These are phyloP conservation scores for Dendrocincla tyrannina DNA, from an alignment of 2,797 vertebrate genomes.

Conservation along the genomic window DNA sequence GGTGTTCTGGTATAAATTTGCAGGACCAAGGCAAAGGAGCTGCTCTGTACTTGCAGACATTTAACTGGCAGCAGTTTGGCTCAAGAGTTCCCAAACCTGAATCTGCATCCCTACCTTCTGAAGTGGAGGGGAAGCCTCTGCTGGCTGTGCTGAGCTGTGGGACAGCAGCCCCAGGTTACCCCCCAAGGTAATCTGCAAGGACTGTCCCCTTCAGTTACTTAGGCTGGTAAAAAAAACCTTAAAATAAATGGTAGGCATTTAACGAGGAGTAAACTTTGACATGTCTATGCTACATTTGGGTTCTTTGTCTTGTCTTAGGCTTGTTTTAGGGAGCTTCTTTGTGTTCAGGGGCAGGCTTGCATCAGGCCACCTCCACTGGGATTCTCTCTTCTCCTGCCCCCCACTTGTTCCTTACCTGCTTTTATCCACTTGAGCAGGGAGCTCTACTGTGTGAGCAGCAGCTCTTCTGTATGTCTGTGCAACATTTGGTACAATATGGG, in stretches of 20 bases:
- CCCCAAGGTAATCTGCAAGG: fast-evolving
- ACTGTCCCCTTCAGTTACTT: neutral
- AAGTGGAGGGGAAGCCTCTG: neutral
- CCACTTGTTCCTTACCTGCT: neutral
- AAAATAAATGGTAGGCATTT: neutral
- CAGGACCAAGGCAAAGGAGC: neutral
- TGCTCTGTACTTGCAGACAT: neutral
- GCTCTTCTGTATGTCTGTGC: neutral
- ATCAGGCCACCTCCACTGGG: neutral
- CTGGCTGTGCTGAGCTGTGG: neutral
- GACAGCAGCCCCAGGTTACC: neutral
- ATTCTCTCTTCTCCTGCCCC: neutral
- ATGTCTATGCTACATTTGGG: neutral
- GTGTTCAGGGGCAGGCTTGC: neutral
- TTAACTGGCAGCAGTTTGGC: neutral
- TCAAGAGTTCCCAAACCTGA: neutral
- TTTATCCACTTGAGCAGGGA: neutral
- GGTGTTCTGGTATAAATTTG: neutral
- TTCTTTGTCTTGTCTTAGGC: neutral
- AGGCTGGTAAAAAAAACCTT: neutral
- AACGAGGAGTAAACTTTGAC: neutral
- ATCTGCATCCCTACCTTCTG: neutral
- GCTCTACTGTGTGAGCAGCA: neutral
- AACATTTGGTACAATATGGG: neutral
- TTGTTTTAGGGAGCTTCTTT: neutral